These are phyloP conservation scores for Ceyx melanurus DNA, from an alignment of 2,113 vertebrate genomes.

Conservation along the genomic window DNA sequence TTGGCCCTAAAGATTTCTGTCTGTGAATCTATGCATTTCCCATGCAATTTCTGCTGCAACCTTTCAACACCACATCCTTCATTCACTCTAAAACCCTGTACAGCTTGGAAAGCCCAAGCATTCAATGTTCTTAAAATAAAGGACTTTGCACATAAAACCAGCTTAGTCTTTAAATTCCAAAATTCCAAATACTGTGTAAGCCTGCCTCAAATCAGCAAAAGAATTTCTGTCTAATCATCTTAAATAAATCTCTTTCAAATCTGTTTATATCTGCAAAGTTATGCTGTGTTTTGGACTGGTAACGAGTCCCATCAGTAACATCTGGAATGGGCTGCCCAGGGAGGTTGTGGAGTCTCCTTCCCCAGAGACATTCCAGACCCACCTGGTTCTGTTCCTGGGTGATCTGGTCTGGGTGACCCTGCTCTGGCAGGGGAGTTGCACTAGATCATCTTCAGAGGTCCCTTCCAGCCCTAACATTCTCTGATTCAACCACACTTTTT, in stretches of 20 bases:
- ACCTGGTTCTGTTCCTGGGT: no score
- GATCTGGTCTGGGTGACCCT: no score
- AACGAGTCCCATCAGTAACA: not conserved
- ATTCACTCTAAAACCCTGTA: not conserved
- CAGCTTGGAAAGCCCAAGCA: not conserved
- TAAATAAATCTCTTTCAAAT: not conserved
- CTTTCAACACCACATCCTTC: not conserved
- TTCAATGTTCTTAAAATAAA: not conserved
- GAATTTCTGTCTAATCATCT: slow-evolving; percentile 41
- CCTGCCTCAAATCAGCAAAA: slow-evolving; percentile 48
- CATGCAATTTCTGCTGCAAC: not conserved
- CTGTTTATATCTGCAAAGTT: not conserved
- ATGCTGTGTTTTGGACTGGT: not conserved
- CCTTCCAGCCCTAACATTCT: no score
- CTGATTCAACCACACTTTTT: no score
- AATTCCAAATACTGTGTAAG: not conserved
- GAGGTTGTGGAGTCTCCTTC: no score
- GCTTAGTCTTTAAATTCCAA: not conserved
- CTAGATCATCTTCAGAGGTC: no score
- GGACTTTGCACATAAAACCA: not conserved
- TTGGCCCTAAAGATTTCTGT: not conserved
- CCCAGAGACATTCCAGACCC: no score
- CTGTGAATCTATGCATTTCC: not conserved
- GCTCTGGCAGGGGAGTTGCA: no score
- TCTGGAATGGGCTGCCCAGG: not conserved